Evolutionary conservation across 2,888 invertebrate species (phyloP), one percentile per base, ranked within the genome.

Genomic region (Lasioglossum marginatum): DNA sequence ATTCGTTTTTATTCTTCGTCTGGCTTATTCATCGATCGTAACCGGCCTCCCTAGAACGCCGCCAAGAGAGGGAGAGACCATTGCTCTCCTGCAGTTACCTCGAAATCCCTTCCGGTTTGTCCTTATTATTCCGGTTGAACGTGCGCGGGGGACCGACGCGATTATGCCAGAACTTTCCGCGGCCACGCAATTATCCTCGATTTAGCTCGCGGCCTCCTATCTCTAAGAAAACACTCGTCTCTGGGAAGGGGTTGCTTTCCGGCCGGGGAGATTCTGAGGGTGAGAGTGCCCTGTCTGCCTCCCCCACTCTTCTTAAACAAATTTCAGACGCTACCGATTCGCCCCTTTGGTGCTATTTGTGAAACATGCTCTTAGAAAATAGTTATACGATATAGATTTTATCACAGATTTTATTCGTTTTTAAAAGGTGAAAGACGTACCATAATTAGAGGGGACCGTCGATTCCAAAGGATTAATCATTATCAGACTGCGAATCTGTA

Each of bases 141-240:
- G 68, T 4, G 68, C 34, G 80, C 48, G 27, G 14, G 12, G 57
- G 68, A 57, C 43, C 37, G 60, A n/a, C 34, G 31, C 52, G 85
- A 85, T 85, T 86, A 86, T 72, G 77, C 52, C 52, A 57, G 2
- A 81, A 86, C 74, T 81, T 84, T 74, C 60, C 52, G 63, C 52
- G 48, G n/a, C 43, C 73, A 27, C 23, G 74, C 73, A 86, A 80
- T 86, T 85, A 80, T 81, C 60, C 84, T 8, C 52, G 79, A 63
- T 80, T 85, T 85, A 84, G 60, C 45, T 76, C 5, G 79, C 19
- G 68, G 80, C 14, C 34, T 73, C 80, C 70, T 81, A 81, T 86
- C 79, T 85, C 85, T 34, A 48, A 73, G 79, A 63, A 74, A 85
- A 79, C 85, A 79, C 85, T 80, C 85, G 57, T 43, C 31, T 27